A percentile compares a stretch with the other conserved stretches of the same genome.
These are phyloP conservation scores for Sciaenops ocellatus DNA, from an alignment of 2,797 vertebrate species.

Conservation along the genomic window DNA sequence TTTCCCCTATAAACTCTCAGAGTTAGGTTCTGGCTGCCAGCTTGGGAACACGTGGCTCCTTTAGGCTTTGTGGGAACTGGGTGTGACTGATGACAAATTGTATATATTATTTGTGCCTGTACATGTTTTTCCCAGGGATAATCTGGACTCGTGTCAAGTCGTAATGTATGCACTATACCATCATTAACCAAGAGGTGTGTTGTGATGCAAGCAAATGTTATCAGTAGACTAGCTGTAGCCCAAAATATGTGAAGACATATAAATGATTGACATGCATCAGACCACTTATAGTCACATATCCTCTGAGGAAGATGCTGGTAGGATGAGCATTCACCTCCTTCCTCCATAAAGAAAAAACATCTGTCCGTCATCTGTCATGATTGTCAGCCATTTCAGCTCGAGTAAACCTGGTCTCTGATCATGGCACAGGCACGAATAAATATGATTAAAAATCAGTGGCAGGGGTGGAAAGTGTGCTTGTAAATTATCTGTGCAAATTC, in stretches of 20 bases:
- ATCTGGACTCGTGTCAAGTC: background rate
- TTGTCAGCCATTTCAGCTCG: constrained; percentile 32
- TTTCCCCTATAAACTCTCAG: constrained; percentile 67
- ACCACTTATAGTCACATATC: background rate
- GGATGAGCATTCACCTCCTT: background rate
- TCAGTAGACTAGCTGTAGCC: background rate
- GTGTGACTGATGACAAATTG: background rate
- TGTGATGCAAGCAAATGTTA: background rate
- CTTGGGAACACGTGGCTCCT: constrained; percentile 52
- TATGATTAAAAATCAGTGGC: constrained; percentile 24
- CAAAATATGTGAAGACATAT: background rate
- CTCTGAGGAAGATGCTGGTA: background rate
- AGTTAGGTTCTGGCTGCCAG: constrained; percentile 48
- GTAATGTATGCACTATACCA: background rate
- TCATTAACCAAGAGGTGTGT: background rate
- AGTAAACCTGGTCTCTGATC: constrained; percentile 37
- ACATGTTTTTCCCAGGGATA: background rate
- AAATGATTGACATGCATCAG: background rate
- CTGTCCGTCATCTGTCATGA: background rate
- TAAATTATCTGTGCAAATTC: background rate
- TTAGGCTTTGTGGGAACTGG: constrained; percentile 17
- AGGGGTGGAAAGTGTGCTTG: background rate
- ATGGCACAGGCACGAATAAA: constrained; percentile 36
- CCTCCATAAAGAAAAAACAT: background rate
- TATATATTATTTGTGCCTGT: constrained; percentile 7